Evolutionary conservation across 2,888 invertebrate species (phyloP).

Genomic region (Villa cingulata): DNA sequence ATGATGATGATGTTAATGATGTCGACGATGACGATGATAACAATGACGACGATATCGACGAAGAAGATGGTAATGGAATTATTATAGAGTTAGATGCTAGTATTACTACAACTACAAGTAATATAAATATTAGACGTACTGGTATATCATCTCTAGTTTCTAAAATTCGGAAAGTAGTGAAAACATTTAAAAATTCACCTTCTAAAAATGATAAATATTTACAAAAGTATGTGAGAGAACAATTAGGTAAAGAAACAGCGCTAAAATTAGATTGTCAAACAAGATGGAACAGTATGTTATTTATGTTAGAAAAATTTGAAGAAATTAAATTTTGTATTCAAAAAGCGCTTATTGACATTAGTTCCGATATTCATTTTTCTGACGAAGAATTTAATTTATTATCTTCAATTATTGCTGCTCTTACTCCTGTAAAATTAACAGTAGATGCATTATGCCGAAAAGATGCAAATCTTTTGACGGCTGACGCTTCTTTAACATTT

Average conservation of each 20-base stretch:
- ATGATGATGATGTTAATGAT: too few relatives aligned
- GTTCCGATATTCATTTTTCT: constrained; percentile 8
- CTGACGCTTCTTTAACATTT: neutral
- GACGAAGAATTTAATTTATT: neutral
- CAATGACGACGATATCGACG: neutral
- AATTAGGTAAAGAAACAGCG: constrained; percentile 9
- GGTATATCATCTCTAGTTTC: too few relatives aligned
- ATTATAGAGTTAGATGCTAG: neutral
- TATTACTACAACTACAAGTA: too few relatives aligned
- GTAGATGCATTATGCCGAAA: neutral
- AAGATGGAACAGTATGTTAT: constrained; percentile 10
- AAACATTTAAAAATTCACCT: neutral
- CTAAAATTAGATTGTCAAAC: constrained; percentile 12
- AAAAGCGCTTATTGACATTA: constrained; percentile 16
- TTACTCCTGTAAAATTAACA: neutral
- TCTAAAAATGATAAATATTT: constrained; percentile 9
- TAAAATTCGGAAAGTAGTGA: constrained; percentile 3
- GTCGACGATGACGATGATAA: neutral
- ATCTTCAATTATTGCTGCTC: neutral
- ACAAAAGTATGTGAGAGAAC: constrained; percentile 8
- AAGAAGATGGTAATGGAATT: neutral
- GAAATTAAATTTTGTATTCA: constrained; percentile 14
- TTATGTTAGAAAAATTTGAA: constrained; percentile 12
- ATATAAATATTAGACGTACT: too few relatives aligned
- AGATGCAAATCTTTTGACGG: neutral